Percentiles rank a stretch among this genome's conserved stretches.
Conservation (phyloP, 2,888 invertebrate genomes). For the Hypercompe scribonia region DNA sequence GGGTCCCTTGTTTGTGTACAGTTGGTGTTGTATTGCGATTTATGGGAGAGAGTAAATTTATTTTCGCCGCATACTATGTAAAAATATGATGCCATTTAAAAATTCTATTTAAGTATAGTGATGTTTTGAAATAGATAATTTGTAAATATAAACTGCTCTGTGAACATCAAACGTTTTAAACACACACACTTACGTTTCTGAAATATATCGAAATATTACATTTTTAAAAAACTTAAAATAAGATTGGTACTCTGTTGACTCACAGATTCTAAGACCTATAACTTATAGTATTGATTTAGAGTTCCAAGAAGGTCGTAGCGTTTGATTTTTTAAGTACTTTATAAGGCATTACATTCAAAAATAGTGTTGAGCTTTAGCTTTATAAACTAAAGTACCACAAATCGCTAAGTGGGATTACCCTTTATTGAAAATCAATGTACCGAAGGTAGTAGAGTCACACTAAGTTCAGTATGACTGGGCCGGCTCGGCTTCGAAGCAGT, state of each 20-base stretch:
- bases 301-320: neutral
- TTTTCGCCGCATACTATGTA: conserved; percentile 36
- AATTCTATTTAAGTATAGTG: no score
- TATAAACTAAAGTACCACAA: no score
- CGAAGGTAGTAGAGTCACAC: no score
- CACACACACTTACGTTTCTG: neutral
- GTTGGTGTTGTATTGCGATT: conserved; percentile 44
- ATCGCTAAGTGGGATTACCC: no score
- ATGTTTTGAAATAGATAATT: neutral
- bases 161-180: neutral
- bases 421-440: no score
- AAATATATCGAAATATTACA: neutral
- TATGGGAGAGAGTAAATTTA: conserved; percentile 17
- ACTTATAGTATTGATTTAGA: neutral
- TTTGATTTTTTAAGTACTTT: neutral
- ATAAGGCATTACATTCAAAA: no score
- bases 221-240: neutral
- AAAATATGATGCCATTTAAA: conserved; percentile 31
- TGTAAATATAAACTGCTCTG: neutral
- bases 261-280: neutral
- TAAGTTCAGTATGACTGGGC: no score
- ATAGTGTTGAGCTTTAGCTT: no score
- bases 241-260: neutral
- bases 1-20: conserved; percentile 34
- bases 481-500: no score